Evolutionary conservation across 2,797 vertebrate genomes (phyloP), one percentile per base, ranked within the genome.

Genomic region (Phaenicophaeus curvirostris): DNA sequence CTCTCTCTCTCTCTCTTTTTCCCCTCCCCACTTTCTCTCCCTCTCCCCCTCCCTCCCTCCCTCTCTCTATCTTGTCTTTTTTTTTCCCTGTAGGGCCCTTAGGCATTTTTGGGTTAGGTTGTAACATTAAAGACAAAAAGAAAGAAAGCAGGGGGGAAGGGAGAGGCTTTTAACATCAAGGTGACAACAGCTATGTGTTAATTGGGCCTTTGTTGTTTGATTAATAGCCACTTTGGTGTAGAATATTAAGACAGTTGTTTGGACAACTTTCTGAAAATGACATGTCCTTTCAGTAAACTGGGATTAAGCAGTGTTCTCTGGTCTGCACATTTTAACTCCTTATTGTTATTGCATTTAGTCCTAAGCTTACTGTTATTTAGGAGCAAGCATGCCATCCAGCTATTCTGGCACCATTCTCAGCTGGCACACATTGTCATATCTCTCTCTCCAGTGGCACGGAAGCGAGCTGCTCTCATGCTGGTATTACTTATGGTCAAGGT

Each of bases 191-290:
- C 90, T 95, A 97, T 89, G 91, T 96, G 96, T 96, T 97, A 97
- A 97, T 97, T 97, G 97, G 92, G 94, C 93, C 85, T 97, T 97
- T 97, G 97, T 97, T 98, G 96, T 98, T 96, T 96, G 94, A 96
- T 97, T 97, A 96, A 96, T 92, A 81, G 87, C 85, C 91, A 91
- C 91, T 95, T 95, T 91, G 88, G 95, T 84, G 75, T 94, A 95
- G 92, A 94, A 96, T 93, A 96, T 92, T 87, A 94, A 90, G 80
- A 93, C 87, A 95, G 94, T 94, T 95, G 89, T 96, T 97, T 95
- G 94, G 81, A 92, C 93, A 94, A 42, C 89, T 85, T 97, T 96
- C 89, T 94, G 74, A 95, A 96, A 94, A 91, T 89, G 76, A 80
- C 79, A 86, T 86, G 54, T 84, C 58, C 90, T 93, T 90, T 93